Percentiles rank a stretch among this genome's conserved stretches.
phyloP scores from a whole-genome alignment of 2,888 invertebrate species.

The Uloborus plumipes region DNA sequence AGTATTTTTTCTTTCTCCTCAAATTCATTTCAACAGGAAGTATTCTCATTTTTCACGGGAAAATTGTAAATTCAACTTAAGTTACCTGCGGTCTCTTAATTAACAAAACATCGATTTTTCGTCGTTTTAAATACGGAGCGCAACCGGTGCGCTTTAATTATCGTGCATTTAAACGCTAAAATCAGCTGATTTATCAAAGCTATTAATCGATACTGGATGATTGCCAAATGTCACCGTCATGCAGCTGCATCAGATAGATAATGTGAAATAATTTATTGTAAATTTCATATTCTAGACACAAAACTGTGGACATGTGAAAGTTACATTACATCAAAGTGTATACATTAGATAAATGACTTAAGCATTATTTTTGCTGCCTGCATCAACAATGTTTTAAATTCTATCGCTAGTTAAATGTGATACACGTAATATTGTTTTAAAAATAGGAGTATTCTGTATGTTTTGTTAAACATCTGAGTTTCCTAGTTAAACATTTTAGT shows the following conservation, averaged over 20 bases:
- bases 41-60: neutral
- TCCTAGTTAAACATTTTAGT: too few relatives aligned
- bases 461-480: too few relatives aligned
- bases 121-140: conserved; percentile 19
- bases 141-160: conserved; percentile 40
- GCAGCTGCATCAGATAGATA: neutral
- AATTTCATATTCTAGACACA: neutral
- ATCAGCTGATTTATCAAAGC: conserved; percentile 52
- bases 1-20: neutral
- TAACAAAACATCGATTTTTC: conserved; percentile 31
- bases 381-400: too few relatives aligned
- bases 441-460: too few relatives aligned
- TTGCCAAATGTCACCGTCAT: conserved; percentile 21
- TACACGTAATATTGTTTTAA: too few relatives aligned
- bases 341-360: too few relatives aligned
- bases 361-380: too few relatives aligned
- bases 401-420: too few relatives aligned
- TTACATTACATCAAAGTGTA: too few relatives aligned
- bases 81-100: conserved; percentile 15
- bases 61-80: conserved; percentile 1
- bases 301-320: too few relatives aligned
- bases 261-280: neutral
- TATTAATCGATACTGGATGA: conserved; percentile 49
- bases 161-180: conserved; percentile 30
- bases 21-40: neutral